Percentiles rank a stretch among this genome's conserved stretches.
Evolutionary conservation across 2,797 vertebrate species (phyloP).

Genomic region (Macropodus opercularis): DNA sequence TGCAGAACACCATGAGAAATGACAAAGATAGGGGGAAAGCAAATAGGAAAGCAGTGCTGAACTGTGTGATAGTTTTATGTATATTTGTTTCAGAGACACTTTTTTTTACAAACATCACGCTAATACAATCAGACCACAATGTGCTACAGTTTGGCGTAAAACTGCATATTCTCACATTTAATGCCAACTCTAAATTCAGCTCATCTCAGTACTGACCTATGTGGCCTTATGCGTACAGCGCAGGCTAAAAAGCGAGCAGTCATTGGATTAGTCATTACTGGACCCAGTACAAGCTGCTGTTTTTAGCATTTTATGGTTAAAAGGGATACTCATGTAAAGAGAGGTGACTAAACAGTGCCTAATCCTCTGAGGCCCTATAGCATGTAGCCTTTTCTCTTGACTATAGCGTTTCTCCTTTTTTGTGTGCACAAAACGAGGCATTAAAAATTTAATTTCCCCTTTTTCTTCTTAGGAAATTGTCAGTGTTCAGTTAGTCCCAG

Average conservation of each 20-base stretch:
- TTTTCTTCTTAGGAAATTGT: slow-evolving; percentile 52
- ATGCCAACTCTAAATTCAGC: slow-evolving; percentile 38
- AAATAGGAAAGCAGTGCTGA: slow-evolving; percentile 56
- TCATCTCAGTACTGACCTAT: slow-evolving; percentile 47
- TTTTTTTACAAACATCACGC: slow-evolving; percentile 61
- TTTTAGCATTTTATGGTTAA: slow-evolving; percentile 73
- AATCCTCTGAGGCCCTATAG: slow-evolving; percentile 54
- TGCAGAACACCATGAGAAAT: slow-evolving; percentile 83
- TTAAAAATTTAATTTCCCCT: slow-evolving; percentile 41
- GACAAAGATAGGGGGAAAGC: slow-evolving; percentile 68
- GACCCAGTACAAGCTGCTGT: slow-evolving; percentile 61
- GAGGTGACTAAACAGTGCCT: slow-evolving; percentile 48
- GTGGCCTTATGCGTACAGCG: slow-evolving; percentile 50
- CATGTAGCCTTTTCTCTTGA: slow-evolving; percentile 36
- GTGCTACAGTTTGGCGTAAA: slow-evolving; percentile 24
- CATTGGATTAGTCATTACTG: slow-evolving; percentile 71
- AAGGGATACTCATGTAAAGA: slow-evolving; percentile 53
- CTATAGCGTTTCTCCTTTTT: slow-evolving; percentile 27
- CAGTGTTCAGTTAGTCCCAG: slow-evolving; percentile 48
- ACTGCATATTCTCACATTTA: slow-evolving; percentile 50
- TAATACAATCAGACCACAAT: slow-evolving; percentile 37
- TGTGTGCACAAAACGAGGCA: slow-evolving; percentile 34
- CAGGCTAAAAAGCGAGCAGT: slow-evolving; percentile 51
- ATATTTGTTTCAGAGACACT: slow-evolving; percentile 45
- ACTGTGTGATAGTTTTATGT: slow-evolving; percentile 34